These are phyloP conservation scores for Bombus turneri DNA, from an alignment of 1,140 invertebrate genomes.

Conservation along the genomic window DNA sequence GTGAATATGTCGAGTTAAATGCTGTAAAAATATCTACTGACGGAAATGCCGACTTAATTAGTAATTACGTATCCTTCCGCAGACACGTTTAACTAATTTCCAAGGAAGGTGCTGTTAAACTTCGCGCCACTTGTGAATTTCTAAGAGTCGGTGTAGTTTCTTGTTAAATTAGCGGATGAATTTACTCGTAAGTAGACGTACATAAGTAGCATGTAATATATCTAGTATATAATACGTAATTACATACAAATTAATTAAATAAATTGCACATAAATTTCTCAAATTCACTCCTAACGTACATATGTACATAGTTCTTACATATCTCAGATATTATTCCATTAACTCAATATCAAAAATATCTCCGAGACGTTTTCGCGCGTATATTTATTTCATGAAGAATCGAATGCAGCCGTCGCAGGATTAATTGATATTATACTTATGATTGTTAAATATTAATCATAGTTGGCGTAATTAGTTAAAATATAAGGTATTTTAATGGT, in stretches of 20 bases:
- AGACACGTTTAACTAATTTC: conserved; percentile 16
- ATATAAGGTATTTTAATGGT: neutral
- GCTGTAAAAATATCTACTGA: neutral
- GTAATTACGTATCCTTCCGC: neutral
- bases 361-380: neutral
- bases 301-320: neutral
- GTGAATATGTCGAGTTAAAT: too few relatives aligned
- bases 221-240: neutral
- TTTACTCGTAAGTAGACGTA: neutral
- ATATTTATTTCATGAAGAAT: neutral
- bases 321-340: neutral
- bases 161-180: neutral
- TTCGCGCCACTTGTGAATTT: conserved; percentile 1
- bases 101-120: neutral
- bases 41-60: neutral
- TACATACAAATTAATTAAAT: conserved; percentile 1
- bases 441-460: neutral
- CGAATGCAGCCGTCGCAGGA: neutral
- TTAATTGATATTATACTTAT: neutral
- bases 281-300: too few relatives aligned
- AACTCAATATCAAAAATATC: neutral
- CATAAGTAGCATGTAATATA: neutral
- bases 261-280: neutral
- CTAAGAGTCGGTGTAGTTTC: conserved; percentile 14
- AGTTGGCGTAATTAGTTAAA: neutral